Percentiles rank a stretch among this genome's conserved stretches.
phyloP scores from a whole-genome alignment of 2,797 vertebrate genomes.

The Pangasius djambal region DNA sequence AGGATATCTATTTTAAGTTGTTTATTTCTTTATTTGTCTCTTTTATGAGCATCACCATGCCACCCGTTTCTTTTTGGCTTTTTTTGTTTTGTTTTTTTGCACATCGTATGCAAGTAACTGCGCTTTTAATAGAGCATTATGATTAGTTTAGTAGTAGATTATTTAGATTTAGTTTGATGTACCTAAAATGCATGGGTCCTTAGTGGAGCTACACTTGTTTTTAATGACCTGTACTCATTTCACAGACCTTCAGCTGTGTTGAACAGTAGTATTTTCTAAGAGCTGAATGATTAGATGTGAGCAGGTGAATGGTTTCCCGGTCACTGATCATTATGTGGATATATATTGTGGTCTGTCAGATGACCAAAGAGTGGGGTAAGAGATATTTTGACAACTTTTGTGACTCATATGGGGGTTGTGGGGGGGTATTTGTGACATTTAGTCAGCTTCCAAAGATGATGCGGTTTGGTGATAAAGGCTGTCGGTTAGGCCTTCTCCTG shows the following conservation, averaged over 20 bases:
- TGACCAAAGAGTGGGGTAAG: constrained; percentile 47
- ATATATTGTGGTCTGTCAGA: constrained; percentile 9
- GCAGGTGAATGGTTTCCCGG: constrained; percentile 30
- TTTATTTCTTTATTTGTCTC: constrained; percentile 56
- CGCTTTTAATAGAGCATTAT: constrained; percentile 62
- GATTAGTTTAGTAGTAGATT: constrained; percentile 55
- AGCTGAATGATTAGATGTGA: constrained; percentile 38
- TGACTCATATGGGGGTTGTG: background rate
- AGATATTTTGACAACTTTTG: constrained; percentile 23
- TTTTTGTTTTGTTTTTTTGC: constrained; percentile 58
- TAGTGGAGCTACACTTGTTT: constrained; percentile 47
- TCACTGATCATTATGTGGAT: constrained; percentile 23
- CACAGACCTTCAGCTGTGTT: constrained; percentile 46
- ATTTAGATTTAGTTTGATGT: constrained; percentile 43
- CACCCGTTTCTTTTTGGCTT: constrained; percentile 55
- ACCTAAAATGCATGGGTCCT: constrained; percentile 55
- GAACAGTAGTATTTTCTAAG: constrained; percentile 51
- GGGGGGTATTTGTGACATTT: constrained; percentile 43
- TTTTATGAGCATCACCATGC: constrained; percentile 56
- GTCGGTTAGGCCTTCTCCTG: constrained; percentile 33
- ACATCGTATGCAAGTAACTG: constrained; percentile 59
- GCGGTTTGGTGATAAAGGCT: constrained; percentile 42
- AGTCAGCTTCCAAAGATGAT: constrained; percentile 54
- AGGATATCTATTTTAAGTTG: constrained; percentile 62
- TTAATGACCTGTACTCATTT: constrained; percentile 45